Conservation (phyloP, 2,797 vertebrate species). For the Pempheris klunzingeri region DNA sequence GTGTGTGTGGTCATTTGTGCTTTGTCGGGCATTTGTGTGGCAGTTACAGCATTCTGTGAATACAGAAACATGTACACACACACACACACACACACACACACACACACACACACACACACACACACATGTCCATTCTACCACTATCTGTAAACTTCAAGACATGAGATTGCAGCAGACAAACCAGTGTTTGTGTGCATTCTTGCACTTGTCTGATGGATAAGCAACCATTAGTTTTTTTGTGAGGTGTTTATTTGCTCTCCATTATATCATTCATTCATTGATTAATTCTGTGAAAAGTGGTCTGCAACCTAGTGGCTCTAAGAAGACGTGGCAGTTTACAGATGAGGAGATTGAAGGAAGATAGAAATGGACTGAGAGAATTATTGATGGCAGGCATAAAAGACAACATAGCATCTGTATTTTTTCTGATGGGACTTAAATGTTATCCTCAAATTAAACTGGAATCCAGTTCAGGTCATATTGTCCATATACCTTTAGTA, state of each 20-base stretch:
- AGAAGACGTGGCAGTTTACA: constrained; percentile 12
- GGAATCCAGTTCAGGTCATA: constrained; percentile 7
- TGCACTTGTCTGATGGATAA: neutral
- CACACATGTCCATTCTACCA: neutral
- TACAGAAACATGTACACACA: constrained; percentile 6
- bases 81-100: constrained; percentile 4
- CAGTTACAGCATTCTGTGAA: neutral
- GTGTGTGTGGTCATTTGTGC: constrained; percentile 21
- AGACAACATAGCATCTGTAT: neutral
- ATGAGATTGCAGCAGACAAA: neutral
- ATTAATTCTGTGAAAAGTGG: constrained; percentile 19
- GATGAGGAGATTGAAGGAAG: constrained; percentile 1
- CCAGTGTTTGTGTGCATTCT: neutral
- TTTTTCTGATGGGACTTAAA: constrained; percentile 13
- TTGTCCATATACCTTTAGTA: constrained; percentile 1
- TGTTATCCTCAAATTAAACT: constrained; percentile 20
- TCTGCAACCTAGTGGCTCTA: constrained; percentile 13
- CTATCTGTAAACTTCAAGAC: constrained; percentile 16
- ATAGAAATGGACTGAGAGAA: neutral
- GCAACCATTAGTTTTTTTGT: neutral
- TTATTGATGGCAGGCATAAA: constrained; percentile 3
- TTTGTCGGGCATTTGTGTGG: constrained; percentile 10
- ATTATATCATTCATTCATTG: neutral
- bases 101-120: constrained; percentile 5
- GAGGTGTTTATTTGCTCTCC: neutral